These are phyloP conservation scores for Sycophaga agraensis DNA, from an alignment of 1,140 invertebrate genomes.

Conservation along the genomic window DNA sequence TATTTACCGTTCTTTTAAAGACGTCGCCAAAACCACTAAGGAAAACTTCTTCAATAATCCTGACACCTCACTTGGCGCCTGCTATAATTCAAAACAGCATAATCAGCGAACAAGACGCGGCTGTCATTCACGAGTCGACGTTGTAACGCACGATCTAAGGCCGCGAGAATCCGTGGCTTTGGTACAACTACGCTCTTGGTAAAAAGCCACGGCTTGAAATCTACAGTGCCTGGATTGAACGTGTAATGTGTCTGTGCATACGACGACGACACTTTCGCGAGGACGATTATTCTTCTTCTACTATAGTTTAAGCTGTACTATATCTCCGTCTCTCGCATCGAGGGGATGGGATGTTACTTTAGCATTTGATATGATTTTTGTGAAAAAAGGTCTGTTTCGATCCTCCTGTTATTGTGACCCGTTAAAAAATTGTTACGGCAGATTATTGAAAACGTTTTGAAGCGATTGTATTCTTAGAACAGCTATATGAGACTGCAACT, in stretches of 20 bases:
- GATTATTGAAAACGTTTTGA: too few relatives aligned
- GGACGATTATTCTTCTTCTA: conserved; percentile 3
- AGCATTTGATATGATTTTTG: too few relatives aligned
- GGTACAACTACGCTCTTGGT: neutral
- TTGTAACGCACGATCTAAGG: conserved; percentile 56
- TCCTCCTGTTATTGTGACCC: too few relatives aligned
- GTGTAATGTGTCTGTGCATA: conserved; percentile 32
- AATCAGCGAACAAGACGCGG: conserved; percentile 40
- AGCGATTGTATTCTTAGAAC: too few relatives aligned
- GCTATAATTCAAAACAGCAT: conserved; percentile 40
- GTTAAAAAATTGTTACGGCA: too few relatives aligned
- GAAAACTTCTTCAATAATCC: conserved; percentile 50
- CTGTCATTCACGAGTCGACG: conserved; percentile 54
- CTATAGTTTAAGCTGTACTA: neutral
- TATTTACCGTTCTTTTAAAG: conserved; percentile 31
- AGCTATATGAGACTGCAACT: too few relatives aligned
- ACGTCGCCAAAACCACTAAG: conserved; percentile 50
- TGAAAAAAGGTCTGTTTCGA: too few relatives aligned
- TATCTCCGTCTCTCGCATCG: neutral
- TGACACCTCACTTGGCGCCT: conserved; percentile 40
- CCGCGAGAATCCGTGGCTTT: conserved; percentile 14
- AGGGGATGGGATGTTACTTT: neutral
- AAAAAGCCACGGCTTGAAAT: conserved; percentile 2
- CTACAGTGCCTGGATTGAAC: conserved; percentile 45
- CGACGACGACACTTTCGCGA: neutral